Evolutionary conservation across 2,113 vertebrate genomes (phyloP).

Genomic region (Dipodomys ordii): DNA sequence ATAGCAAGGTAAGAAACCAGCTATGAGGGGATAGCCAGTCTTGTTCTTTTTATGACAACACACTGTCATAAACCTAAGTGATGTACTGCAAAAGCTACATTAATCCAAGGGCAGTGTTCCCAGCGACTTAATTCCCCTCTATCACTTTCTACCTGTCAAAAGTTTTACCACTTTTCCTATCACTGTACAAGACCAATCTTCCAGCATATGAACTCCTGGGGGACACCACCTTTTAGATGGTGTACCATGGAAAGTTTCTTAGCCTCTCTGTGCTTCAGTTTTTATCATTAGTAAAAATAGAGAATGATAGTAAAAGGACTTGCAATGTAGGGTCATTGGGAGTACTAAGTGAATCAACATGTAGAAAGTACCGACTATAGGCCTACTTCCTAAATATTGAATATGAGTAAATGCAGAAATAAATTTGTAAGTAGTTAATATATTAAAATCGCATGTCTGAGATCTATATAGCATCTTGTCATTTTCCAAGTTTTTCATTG

Average conservation of each 20-base stretch:
- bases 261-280: slow-evolving; percentile 19
- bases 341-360: not conserved
- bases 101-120: not conserved
- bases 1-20: not conserved
- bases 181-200: not conserved
- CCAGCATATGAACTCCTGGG: not conserved
- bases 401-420: slow-evolving; percentile 15
- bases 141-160: not conserved
- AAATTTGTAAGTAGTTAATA: not conserved
- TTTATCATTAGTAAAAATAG: slow-evolving; percentile 31
- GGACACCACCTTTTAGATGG: not conserved
- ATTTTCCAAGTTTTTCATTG: slow-evolving; percentile 34
- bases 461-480: not conserved
- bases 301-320: not conserved
- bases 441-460: not conserved
- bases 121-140: not conserved
- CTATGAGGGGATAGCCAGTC: not conserved
- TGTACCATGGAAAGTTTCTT: not conserved
- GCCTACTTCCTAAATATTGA: not conserved
- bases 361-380: not conserved
- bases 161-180: not conserved
- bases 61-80: not conserved
- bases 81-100: not conserved
- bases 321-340: not conserved
- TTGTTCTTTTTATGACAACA: not conserved